Evolutionary conservation across 2,888 invertebrate species (phyloP).

Genomic region (Leucophenga montana): DNA sequence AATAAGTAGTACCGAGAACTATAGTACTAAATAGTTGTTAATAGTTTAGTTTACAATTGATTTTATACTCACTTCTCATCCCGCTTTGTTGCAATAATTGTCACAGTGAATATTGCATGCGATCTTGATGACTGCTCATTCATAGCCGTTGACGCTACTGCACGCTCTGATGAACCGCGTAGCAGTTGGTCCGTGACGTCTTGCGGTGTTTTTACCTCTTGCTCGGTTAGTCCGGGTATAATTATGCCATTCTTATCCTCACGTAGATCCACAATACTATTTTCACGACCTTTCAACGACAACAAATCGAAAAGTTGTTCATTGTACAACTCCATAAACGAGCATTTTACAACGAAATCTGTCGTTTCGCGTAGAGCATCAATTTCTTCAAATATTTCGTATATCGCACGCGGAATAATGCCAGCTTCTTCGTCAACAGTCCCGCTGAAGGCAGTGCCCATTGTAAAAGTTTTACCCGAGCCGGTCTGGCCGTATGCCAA

Average conservation of each 20-base stretch:
- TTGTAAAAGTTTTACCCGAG: conserved; percentile 93
- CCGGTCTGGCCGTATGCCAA: conserved; percentile 95
- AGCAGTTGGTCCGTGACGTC: conserved; percentile 81
- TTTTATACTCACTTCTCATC: conserved; percentile 75
- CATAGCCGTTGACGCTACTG: conserved; percentile 93
- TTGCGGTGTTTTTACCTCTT: conserved; percentile 76
- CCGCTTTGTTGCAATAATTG: conserved; percentile 79
- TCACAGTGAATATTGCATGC: conserved; percentile 90
- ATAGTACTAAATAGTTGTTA: too few species aligned
- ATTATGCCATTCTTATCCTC: conserved; percentile 82
- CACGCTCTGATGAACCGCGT: conserved; percentile 83
- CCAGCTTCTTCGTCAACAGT: conserved; percentile 80
- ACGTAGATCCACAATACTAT: conserved; percentile 85
- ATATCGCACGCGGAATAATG: conserved; percentile 89
- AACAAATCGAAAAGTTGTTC: conserved; percentile 91
- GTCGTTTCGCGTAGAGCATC: conserved; percentile 72
- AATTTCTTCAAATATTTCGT: conserved; percentile 84
- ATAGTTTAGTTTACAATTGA: too few species aligned
- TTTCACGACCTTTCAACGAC: conserved; percentile 79
- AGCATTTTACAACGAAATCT: conserved; percentile 82
- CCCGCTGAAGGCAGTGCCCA: conserved; percentile 87
- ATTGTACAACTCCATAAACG: conserved; percentile 92
- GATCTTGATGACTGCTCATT: conserved; percentile 90
- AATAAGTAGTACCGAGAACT: too few species aligned
- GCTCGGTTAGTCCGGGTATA: conserved; percentile 79